A percentile compares a stretch with the other conserved stretches of the same genome.
Conservation (phyloP, 37 sponge, comb jelly and placozoan species). For the Lycopodina hypogea region DNA sequence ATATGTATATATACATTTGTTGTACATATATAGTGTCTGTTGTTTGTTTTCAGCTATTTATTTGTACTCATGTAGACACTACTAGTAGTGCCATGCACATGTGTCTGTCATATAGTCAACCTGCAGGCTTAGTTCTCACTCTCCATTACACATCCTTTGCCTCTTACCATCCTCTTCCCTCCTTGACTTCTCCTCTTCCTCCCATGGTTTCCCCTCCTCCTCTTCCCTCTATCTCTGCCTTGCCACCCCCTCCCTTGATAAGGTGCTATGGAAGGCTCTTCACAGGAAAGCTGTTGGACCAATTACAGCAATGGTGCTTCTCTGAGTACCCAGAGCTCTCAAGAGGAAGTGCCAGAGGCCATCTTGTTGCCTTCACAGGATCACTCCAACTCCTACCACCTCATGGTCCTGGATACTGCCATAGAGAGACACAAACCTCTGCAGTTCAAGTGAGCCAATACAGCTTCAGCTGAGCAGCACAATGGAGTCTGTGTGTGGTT, state of each 20-base stretch:
- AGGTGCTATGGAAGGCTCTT: not conserved
- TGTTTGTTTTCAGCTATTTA: too few species aligned
- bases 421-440: slow-evolving; percentile 9
- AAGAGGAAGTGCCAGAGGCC: slow-evolving; percentile 54
- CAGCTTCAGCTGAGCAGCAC: not conserved
- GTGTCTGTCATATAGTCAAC: too few species aligned
- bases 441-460: slow-evolving; percentile 29
- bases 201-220: not conserved
- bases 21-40: too few species aligned
- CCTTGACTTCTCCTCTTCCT: not conserved
- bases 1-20: too few species aligned
- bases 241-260: not conserved
- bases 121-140: too few species aligned
- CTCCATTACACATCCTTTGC: too few species aligned
- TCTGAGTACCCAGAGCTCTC: slow-evolving; percentile 58
- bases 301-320: slow-evolving; percentile 1
- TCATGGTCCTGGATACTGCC: slow-evolving; percentile 14
- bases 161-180: not conserved
- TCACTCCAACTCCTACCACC: not conserved
- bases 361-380: slow-evolving; percentile 12
- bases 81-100: too few species aligned
- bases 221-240: not conserved
- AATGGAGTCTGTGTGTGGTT: not conserved
- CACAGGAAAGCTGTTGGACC: slow-evolving; percentile 42
- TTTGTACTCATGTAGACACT: too few species aligned